Percentiles rank a stretch among this genome's conserved stretches.
phyloP scores from a whole-genome alignment of 2,113 vertebrate species.

The Falco punctatus region DNA sequence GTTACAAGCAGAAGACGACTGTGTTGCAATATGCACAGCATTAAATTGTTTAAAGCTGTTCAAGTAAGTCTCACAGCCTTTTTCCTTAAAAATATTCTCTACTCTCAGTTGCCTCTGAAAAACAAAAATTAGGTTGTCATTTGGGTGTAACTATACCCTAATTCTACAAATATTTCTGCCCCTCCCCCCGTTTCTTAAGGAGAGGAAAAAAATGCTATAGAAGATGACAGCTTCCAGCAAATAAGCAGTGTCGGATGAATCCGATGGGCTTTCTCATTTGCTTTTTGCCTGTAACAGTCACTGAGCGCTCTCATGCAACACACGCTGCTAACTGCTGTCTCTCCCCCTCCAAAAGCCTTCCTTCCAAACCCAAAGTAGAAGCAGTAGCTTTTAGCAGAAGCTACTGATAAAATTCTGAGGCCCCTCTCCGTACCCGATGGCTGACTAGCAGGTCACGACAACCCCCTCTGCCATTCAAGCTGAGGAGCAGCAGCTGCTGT shows the following conservation, averaged over 20 bases:
- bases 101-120: not conserved
- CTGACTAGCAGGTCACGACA: not conserved
- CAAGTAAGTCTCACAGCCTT: not conserved
- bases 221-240: constrained; percentile 18
- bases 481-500: not conserved
- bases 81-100: constrained; percentile 14
- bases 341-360: not conserved
- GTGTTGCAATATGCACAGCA: not conserved
- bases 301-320: not conserved
- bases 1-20: not conserved
- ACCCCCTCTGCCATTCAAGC: not conserved
- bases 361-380: not conserved
- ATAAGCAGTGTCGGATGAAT: not conserved
- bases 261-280: not conserved
- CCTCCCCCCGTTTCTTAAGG: not conserved
- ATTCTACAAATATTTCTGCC: not conserved
- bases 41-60: constrained; percentile 10
- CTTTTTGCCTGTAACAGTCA: not conserved
- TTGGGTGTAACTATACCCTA: not conserved
- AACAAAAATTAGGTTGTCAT: not conserved
- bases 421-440: not conserved
- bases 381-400: not conserved
- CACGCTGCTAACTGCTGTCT: fast-evolving
- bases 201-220: not conserved
- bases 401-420: not conserved